These are phyloP conservation scores for Metallyticus violacea DNA, from an alignment of 2,888 invertebrate species.

Conservation along the genomic window DNA sequence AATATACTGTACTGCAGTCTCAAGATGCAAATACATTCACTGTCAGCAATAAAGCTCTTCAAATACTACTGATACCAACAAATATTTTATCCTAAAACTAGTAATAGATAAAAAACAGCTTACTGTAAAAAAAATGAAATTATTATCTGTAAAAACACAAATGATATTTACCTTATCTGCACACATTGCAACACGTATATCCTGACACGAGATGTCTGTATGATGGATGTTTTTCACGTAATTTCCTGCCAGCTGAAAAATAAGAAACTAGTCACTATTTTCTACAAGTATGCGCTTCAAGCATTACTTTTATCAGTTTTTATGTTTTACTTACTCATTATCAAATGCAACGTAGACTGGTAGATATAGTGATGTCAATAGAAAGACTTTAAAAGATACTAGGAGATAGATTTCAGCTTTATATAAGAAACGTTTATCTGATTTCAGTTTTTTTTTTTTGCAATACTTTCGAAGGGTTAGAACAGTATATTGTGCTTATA, in stretches of 20 bases:
- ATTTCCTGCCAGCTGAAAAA: slow-evolving; percentile 79
- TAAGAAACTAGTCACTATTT: not conserved
- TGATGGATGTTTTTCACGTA: slow-evolving; percentile 96
- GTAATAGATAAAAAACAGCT: not conserved
- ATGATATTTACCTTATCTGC: slow-evolving; percentile 82
- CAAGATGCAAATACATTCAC: not conserved
- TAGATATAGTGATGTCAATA: too few species aligned
- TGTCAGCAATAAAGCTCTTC: not conserved
- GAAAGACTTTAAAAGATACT: too few species aligned
- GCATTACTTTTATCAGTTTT: too few species aligned
- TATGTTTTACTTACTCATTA: too few species aligned
- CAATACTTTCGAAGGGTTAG: too few species aligned
- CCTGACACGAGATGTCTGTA: slow-evolving; percentile 85
- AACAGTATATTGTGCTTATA: too few species aligned
- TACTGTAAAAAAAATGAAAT: not conserved
- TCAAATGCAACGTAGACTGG: too few species aligned
- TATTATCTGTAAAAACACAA: not conserved
- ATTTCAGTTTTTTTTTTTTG: too few species aligned
- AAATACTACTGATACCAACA: not conserved
- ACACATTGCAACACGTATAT: slow-evolving; percentile 96
- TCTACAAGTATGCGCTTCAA: too few species aligned
- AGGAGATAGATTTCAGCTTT: too few species aligned
- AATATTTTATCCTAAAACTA: not conserved
- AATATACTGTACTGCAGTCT: not conserved
- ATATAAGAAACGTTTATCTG: too few species aligned